Percentiles rank a stretch among this genome's conserved stretches.
Evolutionary conservation across 2,888 invertebrate species (phyloP).

Genomic region (Molorchus minor): DNA sequence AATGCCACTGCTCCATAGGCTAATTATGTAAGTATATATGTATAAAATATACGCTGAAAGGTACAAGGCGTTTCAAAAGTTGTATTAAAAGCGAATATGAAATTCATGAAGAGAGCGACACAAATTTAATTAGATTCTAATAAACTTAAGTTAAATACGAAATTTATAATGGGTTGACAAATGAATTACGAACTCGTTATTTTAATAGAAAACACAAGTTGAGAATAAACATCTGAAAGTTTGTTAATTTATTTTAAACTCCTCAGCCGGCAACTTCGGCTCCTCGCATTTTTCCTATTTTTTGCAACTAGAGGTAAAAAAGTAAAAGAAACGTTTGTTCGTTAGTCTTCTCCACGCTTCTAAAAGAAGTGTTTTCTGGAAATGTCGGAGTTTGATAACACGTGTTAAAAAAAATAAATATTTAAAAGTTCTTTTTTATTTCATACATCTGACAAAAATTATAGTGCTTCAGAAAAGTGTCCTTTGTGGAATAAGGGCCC

Average conservation of each 20-base stretch:
- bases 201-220: slow-evolving; percentile 16
- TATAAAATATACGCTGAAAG: no score
- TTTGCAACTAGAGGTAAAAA: background rate
- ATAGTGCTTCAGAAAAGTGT: no score
- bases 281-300: slow-evolving; percentile 12
- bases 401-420: no score
- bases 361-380: background rate
- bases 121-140: background rate
- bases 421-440: no score
- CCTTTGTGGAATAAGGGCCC: background rate
- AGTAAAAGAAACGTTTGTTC: slow-evolving; percentile 6
- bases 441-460: no score
- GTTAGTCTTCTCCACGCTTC: slow-evolving; percentile 4
- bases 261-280: slow-evolving; percentile 5
- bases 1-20: no score
- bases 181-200: slow-evolving; percentile 10
- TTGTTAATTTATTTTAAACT: slow-evolving; percentile 19
- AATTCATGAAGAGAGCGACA: background rate
- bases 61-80: no score
- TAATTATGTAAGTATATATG: no score
- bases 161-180: background rate
- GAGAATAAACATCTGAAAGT: slow-evolving; percentile 12
- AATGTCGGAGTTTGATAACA: background rate
- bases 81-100: background rate
- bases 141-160: background rate